Conservation (phyloP, 2,888 invertebrate genomes). For the Nemapogon koenigi region DNA sequence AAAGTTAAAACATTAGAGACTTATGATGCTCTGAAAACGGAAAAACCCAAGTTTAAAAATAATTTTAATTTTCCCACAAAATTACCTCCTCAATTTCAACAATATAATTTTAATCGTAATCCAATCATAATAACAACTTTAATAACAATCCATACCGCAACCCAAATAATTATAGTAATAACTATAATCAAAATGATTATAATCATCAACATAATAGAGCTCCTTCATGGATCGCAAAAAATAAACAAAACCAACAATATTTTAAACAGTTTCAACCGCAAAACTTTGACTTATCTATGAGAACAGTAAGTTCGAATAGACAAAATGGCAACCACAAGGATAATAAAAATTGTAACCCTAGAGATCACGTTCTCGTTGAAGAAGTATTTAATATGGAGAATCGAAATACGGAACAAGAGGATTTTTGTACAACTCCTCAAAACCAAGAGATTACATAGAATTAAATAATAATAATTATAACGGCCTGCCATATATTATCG, state of each 20-base stretch:
- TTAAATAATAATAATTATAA: neutral
- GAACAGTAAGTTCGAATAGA: neutral
- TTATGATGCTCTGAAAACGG: neutral
- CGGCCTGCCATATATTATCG: neutral
- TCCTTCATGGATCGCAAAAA: neutral
- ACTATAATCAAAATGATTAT: neutral
- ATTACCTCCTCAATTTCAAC: too few relatives aligned
- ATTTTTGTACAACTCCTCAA: neutral
- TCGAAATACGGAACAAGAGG: neutral
- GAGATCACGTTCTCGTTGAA: neutral
- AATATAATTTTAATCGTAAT: too few relatives aligned
- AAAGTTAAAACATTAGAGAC: neutral
- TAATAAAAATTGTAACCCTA: neutral
- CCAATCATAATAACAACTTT: too few relatives aligned
- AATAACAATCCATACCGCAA: too few relatives aligned
- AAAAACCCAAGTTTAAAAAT: neutral
- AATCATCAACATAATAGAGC: neutral
- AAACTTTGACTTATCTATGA: neutral
- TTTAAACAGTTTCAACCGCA: neutral
- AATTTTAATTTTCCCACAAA: neutral
- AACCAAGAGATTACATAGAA: neutral
- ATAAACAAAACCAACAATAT: neutral
- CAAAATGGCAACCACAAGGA: neutral
- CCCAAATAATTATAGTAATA: too few relatives aligned
- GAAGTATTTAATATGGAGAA: neutral